These are phyloP conservation scores for Notothenia coriiceps DNA, from an alignment of 2,113 vertebrate species.

Conservation along the genomic window DNA sequence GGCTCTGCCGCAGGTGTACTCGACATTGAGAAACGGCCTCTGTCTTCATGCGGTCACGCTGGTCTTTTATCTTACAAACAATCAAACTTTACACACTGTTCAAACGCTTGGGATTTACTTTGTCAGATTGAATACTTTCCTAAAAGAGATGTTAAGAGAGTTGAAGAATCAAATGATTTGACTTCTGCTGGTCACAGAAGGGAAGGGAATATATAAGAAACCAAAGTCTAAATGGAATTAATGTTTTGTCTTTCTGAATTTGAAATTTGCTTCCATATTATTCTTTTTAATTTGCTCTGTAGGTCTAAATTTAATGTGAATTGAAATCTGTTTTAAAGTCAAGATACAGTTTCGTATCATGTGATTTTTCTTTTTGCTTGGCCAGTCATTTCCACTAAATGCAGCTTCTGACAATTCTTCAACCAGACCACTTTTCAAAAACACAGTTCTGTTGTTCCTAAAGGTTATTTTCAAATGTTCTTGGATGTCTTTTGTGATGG, in stretches of 20 bases:
- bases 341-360: constrained; percentile 6
- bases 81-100: constrained; percentile 33
- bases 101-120: constrained; percentile 19
- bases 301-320: constrained; percentile 33
- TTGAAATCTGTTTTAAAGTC: constrained; percentile 35
- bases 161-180: constrained; percentile 45
- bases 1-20: too few relatives aligned
- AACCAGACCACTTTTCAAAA: constrained; percentile 13
- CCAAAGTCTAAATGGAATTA: constrained; percentile 70
- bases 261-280: constrained; percentile 26
- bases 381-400: constrained; percentile 63
- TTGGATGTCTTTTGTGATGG: too few relatives aligned
- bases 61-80: constrained; percentile 24
- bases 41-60: constrained; percentile 43
- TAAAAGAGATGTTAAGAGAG: constrained; percentile 34
- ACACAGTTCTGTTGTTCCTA: too few relatives aligned
- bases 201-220: constrained; percentile 64
- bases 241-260: constrained; percentile 27
- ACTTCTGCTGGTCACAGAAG: constrained; percentile 73
- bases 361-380: constrained; percentile 42
- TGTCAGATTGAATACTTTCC: constrained; percentile 35
- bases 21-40: too few relatives aligned
- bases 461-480: too few relatives aligned
- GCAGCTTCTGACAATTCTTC: constrained; percentile 29
- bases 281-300: constrained; percentile 18